Conservation (phyloP, 2,888 invertebrate species). For the Dendrolimus houi region DNA sequence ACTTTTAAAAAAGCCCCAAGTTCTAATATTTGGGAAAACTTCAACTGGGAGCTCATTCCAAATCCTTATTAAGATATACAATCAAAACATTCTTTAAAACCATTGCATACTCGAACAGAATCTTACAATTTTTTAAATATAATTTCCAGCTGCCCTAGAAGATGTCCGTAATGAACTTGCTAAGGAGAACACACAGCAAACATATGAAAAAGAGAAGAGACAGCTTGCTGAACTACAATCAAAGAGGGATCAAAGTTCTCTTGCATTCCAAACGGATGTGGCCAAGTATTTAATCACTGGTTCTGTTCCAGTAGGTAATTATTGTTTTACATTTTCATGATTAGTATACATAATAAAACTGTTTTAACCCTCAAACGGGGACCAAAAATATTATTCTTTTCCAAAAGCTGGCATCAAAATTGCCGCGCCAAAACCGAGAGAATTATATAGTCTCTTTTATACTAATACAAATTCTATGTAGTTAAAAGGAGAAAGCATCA, state of each 20-base stretch:
- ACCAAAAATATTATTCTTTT: no score
- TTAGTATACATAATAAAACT: no score
- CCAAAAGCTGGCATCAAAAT: no score
- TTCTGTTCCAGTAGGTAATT: conserved; percentile 36
- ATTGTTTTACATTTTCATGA: neutral
- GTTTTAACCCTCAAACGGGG: no score
- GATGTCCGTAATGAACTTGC: conserved; percentile 48
- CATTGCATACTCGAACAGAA: neutral
- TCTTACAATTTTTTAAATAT: neutral
- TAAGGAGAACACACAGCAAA: conserved; percentile 41
- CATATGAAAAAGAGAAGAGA: conserved; percentile 37
- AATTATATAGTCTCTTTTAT: no score
- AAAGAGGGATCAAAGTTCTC: conserved; percentile 45
- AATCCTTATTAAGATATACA: neutral
- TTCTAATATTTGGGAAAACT: no score
- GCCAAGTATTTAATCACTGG: conserved; percentile 53
- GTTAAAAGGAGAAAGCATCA: no score
- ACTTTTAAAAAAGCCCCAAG: no score
- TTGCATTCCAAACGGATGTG: conserved; percentile 56
- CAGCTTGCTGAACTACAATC: conserved; percentile 54
- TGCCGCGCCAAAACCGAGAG: no score
- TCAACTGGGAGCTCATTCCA: no score
- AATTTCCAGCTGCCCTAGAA: conserved; percentile 47
- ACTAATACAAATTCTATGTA: no score
- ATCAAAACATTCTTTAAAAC: neutral